Conservation (phyloP, 2,797 vertebrate genomes). For the Diplodus puntazzo region DNA sequence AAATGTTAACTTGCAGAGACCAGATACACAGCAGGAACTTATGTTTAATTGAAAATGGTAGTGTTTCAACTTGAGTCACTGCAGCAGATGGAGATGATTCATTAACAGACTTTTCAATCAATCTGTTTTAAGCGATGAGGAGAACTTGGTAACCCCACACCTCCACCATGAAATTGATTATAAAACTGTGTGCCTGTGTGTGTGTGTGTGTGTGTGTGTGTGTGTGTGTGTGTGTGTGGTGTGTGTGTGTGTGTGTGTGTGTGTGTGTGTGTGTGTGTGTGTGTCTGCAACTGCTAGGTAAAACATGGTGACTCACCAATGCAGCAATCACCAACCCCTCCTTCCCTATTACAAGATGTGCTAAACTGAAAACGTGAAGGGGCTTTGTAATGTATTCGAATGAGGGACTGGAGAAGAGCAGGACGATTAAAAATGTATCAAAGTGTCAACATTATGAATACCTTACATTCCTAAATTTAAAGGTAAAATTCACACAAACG, state of each 20-base stretch:
- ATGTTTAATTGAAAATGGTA: background rate
- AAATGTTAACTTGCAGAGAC: background rate
- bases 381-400: background rate
- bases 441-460: background rate
- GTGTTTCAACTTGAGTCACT: conserved; percentile 13
- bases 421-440: background rate
- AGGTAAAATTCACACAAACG: too few relatives aligned
- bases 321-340: conserved; percentile 25
- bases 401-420: background rate
- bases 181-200: background rate
- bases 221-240: conserved; percentile 5
- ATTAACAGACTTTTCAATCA: conserved; percentile 23
- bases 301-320: conserved; percentile 58
- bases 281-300: conserved; percentile 4
- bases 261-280: background rate
- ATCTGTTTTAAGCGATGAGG: conserved; percentile 3
- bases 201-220: conserved; percentile 5
- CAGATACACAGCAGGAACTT: background rate
- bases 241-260: background rate
- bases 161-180: background rate
- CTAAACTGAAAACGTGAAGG: conserved; percentile 1
- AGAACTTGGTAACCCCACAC: conserved; percentile 2
- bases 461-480: background rate
- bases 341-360: background rate
- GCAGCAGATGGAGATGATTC: conserved; percentile 28